A percentile compares a stretch with the other conserved stretches of the same genome.
Evolutionary conservation across 2,888 invertebrate genomes (phyloP).

Genomic region (Macropis europaea): DNA sequence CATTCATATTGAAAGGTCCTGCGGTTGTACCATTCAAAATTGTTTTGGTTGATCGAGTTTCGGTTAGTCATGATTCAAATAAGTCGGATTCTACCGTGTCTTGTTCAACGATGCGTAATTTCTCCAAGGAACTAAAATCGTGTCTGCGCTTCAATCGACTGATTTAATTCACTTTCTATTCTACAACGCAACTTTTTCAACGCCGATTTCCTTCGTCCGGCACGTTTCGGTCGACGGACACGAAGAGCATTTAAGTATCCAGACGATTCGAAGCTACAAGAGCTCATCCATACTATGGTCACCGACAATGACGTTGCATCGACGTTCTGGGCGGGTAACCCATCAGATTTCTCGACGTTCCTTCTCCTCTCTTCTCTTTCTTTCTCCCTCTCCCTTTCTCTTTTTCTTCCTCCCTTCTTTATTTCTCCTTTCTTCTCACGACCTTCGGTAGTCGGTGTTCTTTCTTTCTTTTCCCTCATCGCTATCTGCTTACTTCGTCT

Average conservation of each 20-base stretch:
- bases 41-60: not conserved
- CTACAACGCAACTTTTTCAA: constrained; percentile 25
- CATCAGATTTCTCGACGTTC: constrained; percentile 71
- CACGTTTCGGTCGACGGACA: constrained; percentile 53
- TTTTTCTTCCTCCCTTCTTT: constrained; percentile 15
- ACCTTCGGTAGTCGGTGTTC: constrained; percentile 39
- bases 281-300: constrained; percentile 60
- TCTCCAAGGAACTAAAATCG: not conserved
- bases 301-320: constrained; percentile 77
- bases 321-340: constrained; percentile 76
- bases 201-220: constrained; percentile 28
- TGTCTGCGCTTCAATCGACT: not conserved
- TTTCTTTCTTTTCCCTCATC: constrained; percentile 33
- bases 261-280: constrained; percentile 50
- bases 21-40: not conserved
- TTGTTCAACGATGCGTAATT: not conserved
- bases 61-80: not conserved
- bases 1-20: not conserved
- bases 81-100: not conserved
- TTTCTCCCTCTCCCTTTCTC: constrained; percentile 18
- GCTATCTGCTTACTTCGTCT: constrained; percentile 14
- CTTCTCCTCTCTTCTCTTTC: constrained; percentile 54
- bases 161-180: constrained; percentile 34
- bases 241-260: constrained; percentile 56
- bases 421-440: constrained; percentile 37